Percentiles rank a stretch among this genome's conserved stretches.
These are phyloP conservation scores for Montipora efflorescens DNA, from an alignment of 64 coral and sea anemone genomes.

Conservation along the genomic window DNA sequence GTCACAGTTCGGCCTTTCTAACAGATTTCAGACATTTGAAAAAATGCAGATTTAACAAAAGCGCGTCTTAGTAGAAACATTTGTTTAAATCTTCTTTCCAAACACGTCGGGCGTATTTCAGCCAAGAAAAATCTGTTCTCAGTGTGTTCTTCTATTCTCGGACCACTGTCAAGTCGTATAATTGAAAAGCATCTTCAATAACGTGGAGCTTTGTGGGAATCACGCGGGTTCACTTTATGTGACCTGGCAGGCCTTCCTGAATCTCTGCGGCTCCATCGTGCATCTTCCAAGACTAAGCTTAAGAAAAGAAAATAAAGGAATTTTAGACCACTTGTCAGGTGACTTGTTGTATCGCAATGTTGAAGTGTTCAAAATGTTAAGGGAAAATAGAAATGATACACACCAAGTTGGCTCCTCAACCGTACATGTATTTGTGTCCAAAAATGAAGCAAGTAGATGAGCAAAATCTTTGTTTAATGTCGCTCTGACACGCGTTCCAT, in stretches of 20 bases:
- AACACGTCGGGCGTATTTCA: background rate
- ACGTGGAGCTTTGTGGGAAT: background rate
- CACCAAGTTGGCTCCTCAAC: background rate
- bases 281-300: constrained; percentile 8
- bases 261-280: background rate
- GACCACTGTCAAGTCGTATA: constrained; percentile 16
- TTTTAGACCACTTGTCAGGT: constrained; percentile 13
- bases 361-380: background rate
- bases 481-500: background rate
- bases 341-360: background rate
- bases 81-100: background rate
- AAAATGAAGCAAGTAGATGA: background rate
- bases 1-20: background rate
- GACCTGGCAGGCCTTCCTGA: constrained; percentile 4
- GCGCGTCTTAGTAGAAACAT: background rate
- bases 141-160: background rate
- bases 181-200: background rate
- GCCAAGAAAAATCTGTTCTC: background rate
- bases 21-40: background rate
- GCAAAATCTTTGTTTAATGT: constrained; percentile 4
- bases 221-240: background rate
- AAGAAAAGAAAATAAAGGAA: constrained; percentile 30
- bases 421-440: background rate
- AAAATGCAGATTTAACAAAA: background rate
- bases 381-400: constrained; percentile 10